Evolutionary conservation across 2,797 vertebrate genomes (phyloP).

Genomic region (Gambelia wislizenii): DNA sequence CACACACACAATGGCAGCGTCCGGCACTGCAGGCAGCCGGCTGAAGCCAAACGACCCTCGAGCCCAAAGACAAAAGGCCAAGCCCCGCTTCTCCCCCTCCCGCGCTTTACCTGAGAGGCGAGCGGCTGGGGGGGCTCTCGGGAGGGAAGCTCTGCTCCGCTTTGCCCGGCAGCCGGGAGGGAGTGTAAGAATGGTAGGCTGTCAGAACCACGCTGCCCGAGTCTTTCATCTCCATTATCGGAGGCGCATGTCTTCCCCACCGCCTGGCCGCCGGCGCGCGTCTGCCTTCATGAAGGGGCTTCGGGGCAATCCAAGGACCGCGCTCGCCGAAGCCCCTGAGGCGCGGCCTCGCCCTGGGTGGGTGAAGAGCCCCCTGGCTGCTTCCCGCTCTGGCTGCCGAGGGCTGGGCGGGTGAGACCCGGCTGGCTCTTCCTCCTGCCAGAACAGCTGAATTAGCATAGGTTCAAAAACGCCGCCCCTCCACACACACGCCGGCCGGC

Average conservation of each 20-base stretch:
- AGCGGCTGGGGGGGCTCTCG: constrained; percentile 73
- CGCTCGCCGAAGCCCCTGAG: constrained; percentile 27
- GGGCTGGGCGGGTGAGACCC: constrained; percentile 50
- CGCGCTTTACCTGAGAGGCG: constrained; percentile 78
- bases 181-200: constrained; percentile 86
- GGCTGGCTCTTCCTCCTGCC: constrained; percentile 54
- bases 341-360: constrained; percentile 47
- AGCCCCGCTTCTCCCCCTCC: background rate
- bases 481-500: constrained; percentile 42
- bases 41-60: too few relatives aligned
- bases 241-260: constrained; percentile 66
- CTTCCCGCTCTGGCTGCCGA: background rate
- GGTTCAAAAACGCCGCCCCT: constrained; percentile 76
- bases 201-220: constrained; percentile 88
- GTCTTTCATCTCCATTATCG: constrained; percentile 85
- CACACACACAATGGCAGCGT: rapidly evolving
- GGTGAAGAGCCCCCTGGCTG: constrained; percentile 7
- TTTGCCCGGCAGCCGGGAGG: constrained; percentile 73
- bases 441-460: constrained; percentile 69
- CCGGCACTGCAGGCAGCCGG: background rate
- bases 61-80: background rate
- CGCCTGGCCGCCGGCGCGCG: constrained; percentile 34
- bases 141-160: constrained; percentile 78
- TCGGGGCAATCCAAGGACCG: background rate
- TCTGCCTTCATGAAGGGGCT: constrained; percentile 22